These are phyloP conservation scores for Cryptosula pallasiana DNA, from an alignment of 2,888 invertebrate species.

Conservation along the genomic window DNA sequence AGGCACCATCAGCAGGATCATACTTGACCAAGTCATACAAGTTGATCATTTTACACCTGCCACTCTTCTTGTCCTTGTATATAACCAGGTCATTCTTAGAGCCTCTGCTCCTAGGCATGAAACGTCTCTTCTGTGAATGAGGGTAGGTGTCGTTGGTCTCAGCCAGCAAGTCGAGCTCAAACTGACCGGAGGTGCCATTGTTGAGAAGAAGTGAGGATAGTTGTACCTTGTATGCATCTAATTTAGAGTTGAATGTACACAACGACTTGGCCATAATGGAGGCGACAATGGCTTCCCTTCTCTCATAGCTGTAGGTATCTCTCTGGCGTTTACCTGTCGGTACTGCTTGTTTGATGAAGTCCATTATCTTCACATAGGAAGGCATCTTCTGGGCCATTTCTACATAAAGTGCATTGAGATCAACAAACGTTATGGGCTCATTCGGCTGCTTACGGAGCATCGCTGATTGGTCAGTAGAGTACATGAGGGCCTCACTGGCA, in stretches of 20 bases:
- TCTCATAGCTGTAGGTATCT: conserved; percentile 14
- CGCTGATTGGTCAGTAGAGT: background rate
- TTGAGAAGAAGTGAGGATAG: conserved; percentile 10
- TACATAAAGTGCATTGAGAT: background rate
- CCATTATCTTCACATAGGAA: conserved; percentile 13
- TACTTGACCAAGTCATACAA: conserved; percentile 17
- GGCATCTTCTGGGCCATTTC: conserved; percentile 17
- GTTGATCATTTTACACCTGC: conserved; percentile 17
- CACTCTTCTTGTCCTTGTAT: conserved; percentile 12
- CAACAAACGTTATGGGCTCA: background rate
- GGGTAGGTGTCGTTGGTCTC: conserved; percentile 22
- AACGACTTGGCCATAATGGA: conserved; percentile 3
- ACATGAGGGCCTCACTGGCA: conserved; percentile 21
- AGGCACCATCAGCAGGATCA: conserved; percentile 1
- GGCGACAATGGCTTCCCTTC: conserved; percentile 8
- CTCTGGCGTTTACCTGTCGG: conserved; percentile 20
- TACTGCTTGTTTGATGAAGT: conserved; percentile 19
- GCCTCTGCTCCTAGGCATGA: background rate
- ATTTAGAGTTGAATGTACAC: conserved; percentile 11
- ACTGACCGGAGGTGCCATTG: conserved; percentile 20
- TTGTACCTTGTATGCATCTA: conserved; percentile 21
- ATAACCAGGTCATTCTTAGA: background rate
- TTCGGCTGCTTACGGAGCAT: conserved; percentile 2
- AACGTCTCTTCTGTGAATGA: conserved; percentile 7
- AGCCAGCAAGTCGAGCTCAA: conserved; percentile 10